Conservation (phyloP, 2,113 vertebrate genomes). For the Oryctolagus cuniculus region mOryCun1.1 NC_091432.1:100744001-100744500, state of each 20-base stretch:
- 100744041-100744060: background rate
- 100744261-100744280: constrained; percentile 17
- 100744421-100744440: background rate
- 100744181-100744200: background rate
- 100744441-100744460: constrained; percentile 34
- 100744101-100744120: background rate
- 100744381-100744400: constrained; percentile 30
- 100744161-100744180: constrained; percentile 2
- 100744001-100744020: background rate
- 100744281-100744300: constrained; percentile 63
- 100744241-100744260: background rate
- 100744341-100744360: constrained; percentile 65
- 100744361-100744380: background rate
- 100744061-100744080: background rate
- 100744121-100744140: background rate
- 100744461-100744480: constrained; percentile 26
- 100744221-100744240: accelerated
- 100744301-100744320: constrained; percentile 72
- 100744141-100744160: background rate
- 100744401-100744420: background rate
- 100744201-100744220: background rate
- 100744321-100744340: constrained; percentile 58
- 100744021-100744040: background rate
- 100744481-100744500: background rate
- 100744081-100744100: background rate